Evolutionary conservation across 2,797 vertebrate species (phyloP).

Genomic region (Lophius americanus): DNA sequence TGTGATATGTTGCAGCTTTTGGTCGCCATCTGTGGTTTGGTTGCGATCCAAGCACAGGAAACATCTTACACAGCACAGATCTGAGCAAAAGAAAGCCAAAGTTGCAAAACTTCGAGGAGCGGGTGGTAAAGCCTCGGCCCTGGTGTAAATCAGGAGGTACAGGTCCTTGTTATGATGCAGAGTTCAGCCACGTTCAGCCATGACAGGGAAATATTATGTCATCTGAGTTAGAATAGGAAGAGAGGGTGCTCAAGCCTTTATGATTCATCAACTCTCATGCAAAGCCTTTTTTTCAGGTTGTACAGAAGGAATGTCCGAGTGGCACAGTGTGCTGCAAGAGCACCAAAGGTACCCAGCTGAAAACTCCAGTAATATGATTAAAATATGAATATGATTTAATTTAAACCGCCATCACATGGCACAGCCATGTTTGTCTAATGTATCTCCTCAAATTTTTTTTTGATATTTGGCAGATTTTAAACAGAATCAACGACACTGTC

Average conservation of each 20-base stretch:
- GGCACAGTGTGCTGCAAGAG: background rate
- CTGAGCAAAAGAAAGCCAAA: slow-evolving; percentile 24
- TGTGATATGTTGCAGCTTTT: slow-evolving; percentile 23
- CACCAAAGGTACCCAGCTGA: background rate
- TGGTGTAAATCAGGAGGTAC: slow-evolving; percentile 54
- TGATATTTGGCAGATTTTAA: background rate
- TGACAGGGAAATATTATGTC: slow-evolving; percentile 34
- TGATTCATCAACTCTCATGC: slow-evolving; percentile 68
- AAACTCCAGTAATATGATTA: too few relatives aligned
- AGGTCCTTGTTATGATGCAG: slow-evolving; percentile 61
- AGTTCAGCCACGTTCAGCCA: slow-evolving; percentile 64
- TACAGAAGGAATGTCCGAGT: slow-evolving; percentile 51
- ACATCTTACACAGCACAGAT: slow-evolving; percentile 26
- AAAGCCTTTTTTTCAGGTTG: slow-evolving; percentile 48
- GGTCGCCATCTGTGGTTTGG: slow-evolving; percentile 1
- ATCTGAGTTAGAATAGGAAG: slow-evolving; percentile 6
- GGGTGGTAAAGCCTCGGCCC: slow-evolving; percentile 21
- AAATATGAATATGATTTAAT: too few relatives aligned
- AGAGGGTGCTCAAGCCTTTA: slow-evolving; percentile 11
- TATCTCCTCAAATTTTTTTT: background rate
- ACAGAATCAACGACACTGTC: background rate
- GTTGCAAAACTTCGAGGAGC: slow-evolving; percentile 32
- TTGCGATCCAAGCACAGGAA: slow-evolving; percentile 20
- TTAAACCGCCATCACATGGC: too few relatives aligned
- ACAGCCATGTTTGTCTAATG: background rate